These are phyloP conservation scores for Progne subis DNA, from an alignment of 2,113 vertebrate species.

Conservation along the genomic window DNA sequence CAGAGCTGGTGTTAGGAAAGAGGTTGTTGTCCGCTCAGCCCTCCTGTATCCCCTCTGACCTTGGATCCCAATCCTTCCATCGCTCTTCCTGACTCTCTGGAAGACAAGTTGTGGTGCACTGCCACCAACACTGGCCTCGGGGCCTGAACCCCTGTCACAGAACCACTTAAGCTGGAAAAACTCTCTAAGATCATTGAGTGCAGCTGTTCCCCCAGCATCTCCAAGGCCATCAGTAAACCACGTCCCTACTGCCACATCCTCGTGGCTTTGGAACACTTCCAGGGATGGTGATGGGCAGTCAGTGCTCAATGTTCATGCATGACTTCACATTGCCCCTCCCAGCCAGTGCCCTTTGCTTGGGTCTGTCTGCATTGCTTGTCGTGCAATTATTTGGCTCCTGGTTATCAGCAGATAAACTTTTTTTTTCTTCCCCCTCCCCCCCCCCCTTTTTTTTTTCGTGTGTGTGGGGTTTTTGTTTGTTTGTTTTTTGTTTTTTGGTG, in stretches of 20 bases:
- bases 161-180: not conserved
- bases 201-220: not conserved
- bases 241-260: not conserved
- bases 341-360: not conserved
- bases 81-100: not conserved
- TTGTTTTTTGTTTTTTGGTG: no score
- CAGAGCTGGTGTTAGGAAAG: not conserved
- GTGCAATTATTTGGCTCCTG: not conserved
- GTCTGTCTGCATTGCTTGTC: not conserved
- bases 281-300: not conserved
- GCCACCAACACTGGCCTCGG: rapidly evolving
- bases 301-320: not conserved
- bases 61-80: not conserved
- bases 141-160: not conserved
- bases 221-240: not conserved
- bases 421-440: not conserved
- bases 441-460: rapidly evolving
- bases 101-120: not conserved
- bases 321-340: not conserved
- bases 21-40: not conserved
- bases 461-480: no score
- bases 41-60: not conserved
- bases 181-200: rapidly evolving
- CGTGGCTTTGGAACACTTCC: not conserved
- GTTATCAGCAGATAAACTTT: not conserved